phyloP scores from a whole-genome alignment of 2,797 vertebrate genomes.

The Syngnathus rostellatus region DNA sequence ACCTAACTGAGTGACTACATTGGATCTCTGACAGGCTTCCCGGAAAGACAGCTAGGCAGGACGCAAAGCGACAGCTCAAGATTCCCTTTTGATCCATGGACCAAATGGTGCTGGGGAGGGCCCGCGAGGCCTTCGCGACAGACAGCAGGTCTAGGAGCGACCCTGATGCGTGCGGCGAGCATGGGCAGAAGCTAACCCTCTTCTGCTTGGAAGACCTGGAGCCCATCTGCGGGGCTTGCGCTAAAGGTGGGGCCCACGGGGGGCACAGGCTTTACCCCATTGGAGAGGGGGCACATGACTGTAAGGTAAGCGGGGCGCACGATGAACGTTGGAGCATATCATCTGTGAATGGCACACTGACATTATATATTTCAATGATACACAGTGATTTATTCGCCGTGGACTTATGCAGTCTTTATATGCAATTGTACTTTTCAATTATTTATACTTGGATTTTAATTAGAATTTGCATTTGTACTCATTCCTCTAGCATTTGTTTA shows the following conservation, averaged over 20 bases:
- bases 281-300: conserved; percentile 68
- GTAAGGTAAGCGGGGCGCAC: conserved; percentile 64
- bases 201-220: conserved; percentile 74
- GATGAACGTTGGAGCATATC: background rate
- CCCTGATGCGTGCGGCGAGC: conserved; percentile 60
- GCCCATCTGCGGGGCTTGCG: conserved; percentile 66
- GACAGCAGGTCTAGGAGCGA: conserved; percentile 52
- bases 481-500: background rate
- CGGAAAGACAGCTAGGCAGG: conserved; percentile 67
- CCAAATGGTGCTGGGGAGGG: conserved; percentile 59
- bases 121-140: conserved; percentile 56
- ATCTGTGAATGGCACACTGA: background rate
- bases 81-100: conserved; percentile 52
- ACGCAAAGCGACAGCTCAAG: too few species aligned
- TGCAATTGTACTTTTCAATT: background rate
- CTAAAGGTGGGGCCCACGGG: conserved; percentile 53
- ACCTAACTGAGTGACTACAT: conserved; percentile 73
- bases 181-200: conserved; percentile 63
- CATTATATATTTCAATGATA: background rate
- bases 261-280: conserved; percentile 69
- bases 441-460: background rate
- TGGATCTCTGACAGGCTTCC: conserved; percentile 73
- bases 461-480: background rate
- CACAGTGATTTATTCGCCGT: too few species aligned
- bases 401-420: background rate